Evolutionary conservation across 2,113 vertebrate genomes (phyloP).

Genomic region (Crypturellus undulatus): DNA sequence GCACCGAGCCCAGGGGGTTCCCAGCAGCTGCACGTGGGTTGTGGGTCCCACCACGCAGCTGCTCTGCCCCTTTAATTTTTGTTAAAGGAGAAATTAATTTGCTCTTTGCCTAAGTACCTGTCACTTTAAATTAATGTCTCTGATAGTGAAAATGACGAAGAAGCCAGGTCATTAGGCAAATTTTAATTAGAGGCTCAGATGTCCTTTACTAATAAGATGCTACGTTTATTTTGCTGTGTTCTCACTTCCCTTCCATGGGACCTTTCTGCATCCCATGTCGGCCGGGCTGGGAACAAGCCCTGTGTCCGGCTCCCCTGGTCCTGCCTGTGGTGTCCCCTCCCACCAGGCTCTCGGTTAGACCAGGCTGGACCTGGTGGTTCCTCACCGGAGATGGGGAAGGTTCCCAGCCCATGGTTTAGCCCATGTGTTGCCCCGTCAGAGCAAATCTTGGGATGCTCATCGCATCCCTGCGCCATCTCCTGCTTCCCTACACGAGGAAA

Average conservation of each 20-base stretch:
- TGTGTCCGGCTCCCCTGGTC: neutral
- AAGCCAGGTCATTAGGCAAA: slow-evolving; percentile 84
- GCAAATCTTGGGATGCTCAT: neutral
- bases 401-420: neutral
- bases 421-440: too few relatives aligned
- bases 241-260: neutral
- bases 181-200: slow-evolving; percentile 84
- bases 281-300: too few relatives aligned
- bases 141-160: slow-evolving; percentile 75
- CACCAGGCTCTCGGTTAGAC: neutral
- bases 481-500: neutral
- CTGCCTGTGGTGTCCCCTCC: neutral
- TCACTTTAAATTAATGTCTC: slow-evolving; percentile 80
- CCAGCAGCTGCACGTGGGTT: fast-evolving
- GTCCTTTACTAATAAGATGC: slow-evolving; percentile 80
- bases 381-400: neutral
- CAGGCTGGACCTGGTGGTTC: neutral
- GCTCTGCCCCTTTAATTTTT: slow-evolving; percentile 49
- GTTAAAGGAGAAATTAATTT: slow-evolving; percentile 78
- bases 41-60: fast-evolving
- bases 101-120: slow-evolving; percentile 74
- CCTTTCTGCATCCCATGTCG: neutral
- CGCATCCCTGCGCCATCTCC: neutral
- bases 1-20: neutral
- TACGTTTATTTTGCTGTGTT: slow-evolving; percentile 64